phyloP scores from a whole-genome alignment of 1,140 invertebrate species.

The Drosophila pachea region DNA sequence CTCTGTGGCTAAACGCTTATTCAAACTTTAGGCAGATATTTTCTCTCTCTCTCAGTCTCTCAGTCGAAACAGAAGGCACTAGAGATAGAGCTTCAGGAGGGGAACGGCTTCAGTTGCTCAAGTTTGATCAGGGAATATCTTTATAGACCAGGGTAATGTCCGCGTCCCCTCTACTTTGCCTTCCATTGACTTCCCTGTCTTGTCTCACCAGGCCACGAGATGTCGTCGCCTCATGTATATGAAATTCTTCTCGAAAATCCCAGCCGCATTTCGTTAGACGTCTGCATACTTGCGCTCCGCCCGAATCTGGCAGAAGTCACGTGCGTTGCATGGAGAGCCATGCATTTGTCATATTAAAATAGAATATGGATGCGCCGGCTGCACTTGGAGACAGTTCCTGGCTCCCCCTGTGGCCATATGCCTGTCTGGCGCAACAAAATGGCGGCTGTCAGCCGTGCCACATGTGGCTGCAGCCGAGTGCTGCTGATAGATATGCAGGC shows the following conservation, averaged over 20 bases:
- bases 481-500: slow-evolving; percentile 61
- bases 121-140: too few species aligned
- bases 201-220: too few species aligned
- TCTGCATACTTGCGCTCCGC: too few species aligned
- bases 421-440: slow-evolving; percentile 40
- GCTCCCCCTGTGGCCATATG: slow-evolving; percentile 40
- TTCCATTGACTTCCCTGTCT: too few species aligned
- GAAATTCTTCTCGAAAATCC: neutral
- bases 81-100: too few species aligned
- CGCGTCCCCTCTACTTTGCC: too few species aligned
- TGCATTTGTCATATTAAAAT: slow-evolving; percentile 52
- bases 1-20: too few species aligned
- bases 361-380: slow-evolving; percentile 48
- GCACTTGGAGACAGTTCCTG: slow-evolving; percentile 12
- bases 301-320: slow-evolving; percentile 55
- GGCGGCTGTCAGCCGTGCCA: slow-evolving; percentile 21
- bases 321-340: slow-evolving; percentile 36
- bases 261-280: slow-evolving; percentile 2
- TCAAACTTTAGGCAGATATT: too few species aligned
- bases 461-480: slow-evolving; percentile 35
- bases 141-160: too few species aligned
- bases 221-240: slow-evolving; percentile 1
- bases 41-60: too few species aligned
- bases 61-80: too few species aligned
- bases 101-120: too few species aligned